Conservation (phyloP, 2,797 vertebrate species). For the Hafferia zeledoni region DNA sequence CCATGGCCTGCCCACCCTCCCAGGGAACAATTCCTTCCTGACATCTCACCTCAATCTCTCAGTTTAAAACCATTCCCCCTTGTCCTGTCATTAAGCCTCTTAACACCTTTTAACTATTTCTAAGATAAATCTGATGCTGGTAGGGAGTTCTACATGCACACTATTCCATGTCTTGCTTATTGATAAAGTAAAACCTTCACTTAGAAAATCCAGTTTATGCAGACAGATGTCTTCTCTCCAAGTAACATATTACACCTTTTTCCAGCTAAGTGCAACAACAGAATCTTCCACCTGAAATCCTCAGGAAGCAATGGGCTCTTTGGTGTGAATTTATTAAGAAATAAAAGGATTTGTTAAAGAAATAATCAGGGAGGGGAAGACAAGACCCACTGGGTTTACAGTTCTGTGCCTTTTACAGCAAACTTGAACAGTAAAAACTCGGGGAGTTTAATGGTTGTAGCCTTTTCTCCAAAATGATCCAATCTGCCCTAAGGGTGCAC, state of each 20-base stretch:
- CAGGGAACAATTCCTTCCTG: neutral
- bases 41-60: neutral
- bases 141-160: neutral
- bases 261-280: neutral
- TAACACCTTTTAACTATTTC: too few relatives aligned
- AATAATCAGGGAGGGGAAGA: neutral
- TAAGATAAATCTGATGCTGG: neutral
- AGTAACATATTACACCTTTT: neutral
- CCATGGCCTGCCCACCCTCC: neutral
- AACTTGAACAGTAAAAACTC: neutral
- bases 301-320: neutral
- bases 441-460: neutral
- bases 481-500: rapidly evolving
- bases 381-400: neutral
- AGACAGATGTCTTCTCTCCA: neutral
- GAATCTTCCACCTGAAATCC: neutral
- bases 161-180: neutral
- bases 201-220: neutral
- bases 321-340: neutral
- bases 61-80: neutral
- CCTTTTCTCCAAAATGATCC: neutral
- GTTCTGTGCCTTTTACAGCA: neutral
- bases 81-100: too few relatives aligned
- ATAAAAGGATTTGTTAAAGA: neutral
- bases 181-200: neutral